These are phyloP conservation scores for Phortica variegata DNA, from an alignment of 1,140 invertebrate species.

Conservation along the genomic window DNA sequence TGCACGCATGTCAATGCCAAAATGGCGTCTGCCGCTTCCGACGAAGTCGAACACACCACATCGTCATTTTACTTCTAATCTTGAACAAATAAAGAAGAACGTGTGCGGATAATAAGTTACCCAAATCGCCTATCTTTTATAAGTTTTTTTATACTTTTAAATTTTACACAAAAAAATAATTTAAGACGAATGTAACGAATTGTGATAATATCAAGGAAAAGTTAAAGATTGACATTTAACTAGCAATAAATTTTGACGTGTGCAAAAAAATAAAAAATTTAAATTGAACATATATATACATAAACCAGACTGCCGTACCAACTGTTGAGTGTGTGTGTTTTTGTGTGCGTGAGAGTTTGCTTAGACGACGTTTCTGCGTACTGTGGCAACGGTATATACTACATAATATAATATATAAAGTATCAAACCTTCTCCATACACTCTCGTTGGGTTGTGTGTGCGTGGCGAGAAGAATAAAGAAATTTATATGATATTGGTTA, in stretches of 20 bases:
- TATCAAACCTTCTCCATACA: no score
- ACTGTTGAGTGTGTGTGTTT: slow-evolving; percentile 29
- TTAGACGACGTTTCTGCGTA: no score
- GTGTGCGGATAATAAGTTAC: slow-evolving; percentile 33
- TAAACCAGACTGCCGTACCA: slow-evolving; percentile 1
- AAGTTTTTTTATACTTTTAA: slow-evolving; percentile 17
- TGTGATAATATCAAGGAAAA: slow-evolving; percentile 50
- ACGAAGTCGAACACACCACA: slow-evolving; percentile 22
- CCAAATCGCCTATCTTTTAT: slow-evolving; percentile 18
- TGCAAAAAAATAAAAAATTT: slow-evolving; percentile 27
- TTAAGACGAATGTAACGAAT: slow-evolving; percentile 28
- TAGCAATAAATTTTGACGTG: slow-evolving; percentile 29
- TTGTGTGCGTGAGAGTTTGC: slow-evolving; percentile 49
- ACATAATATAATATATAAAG: no score
- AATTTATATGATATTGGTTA: no score
- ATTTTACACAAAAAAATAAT: slow-evolving; percentile 19
- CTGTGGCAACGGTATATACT: no score
- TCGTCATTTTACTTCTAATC: slow-evolving; percentile 47
- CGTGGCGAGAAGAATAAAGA: no score
- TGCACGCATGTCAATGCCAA: slow-evolving; percentile 47
- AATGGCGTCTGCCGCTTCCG: slow-evolving; percentile 26
- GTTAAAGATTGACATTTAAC: slow-evolving; percentile 47
- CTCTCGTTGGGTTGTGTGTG: no score
- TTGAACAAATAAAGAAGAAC: slow-evolving; percentile 49
- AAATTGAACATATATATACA: slow-evolving; percentile 27